These are phyloP conservation scores for Aplodontia rufa DNA, from an alignment of 2,113 vertebrate species.

Conservation along the genomic window DNA sequence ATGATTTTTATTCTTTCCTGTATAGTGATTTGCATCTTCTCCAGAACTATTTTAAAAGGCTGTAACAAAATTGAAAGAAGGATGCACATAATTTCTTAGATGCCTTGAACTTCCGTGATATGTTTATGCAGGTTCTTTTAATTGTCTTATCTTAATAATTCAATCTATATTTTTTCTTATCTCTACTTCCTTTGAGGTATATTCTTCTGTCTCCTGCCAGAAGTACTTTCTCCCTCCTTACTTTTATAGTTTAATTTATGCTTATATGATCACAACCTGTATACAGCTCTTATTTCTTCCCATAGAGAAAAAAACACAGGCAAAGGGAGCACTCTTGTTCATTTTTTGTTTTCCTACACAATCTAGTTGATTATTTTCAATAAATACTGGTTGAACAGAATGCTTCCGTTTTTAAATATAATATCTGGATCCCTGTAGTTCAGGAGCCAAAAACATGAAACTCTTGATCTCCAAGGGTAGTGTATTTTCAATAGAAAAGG, in stretches of 20 bases:
- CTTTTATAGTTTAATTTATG: neutral
- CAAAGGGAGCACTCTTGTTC: neutral
- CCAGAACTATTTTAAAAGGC: neutral
- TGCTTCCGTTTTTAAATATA: neutral
- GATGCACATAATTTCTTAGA: neutral
- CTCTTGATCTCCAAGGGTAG: neutral
- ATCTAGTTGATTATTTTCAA: neutral
- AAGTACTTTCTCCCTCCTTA: neutral
- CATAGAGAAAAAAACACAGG: neutral
- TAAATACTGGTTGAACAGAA: neutral
- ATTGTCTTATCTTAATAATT: neutral
- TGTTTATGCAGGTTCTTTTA: neutral
- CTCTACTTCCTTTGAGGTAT: neutral
- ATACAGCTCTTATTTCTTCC: neutral
- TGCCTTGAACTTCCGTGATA: neutral
- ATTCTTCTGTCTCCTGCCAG: neutral
- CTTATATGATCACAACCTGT: neutral
- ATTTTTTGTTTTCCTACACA: conserved; percentile 9
- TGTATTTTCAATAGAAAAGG: neutral
- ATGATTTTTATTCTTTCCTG: conserved; percentile 18
- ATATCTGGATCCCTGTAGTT: neutral
- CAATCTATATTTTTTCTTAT: neutral
- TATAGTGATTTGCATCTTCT: neutral
- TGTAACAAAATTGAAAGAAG: neutral
- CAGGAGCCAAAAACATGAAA: neutral